These are phyloP conservation scores for Lasius fuliginosus DNA, from an alignment of 2,888 invertebrate genomes.

Conservation along the genomic window DNA sequence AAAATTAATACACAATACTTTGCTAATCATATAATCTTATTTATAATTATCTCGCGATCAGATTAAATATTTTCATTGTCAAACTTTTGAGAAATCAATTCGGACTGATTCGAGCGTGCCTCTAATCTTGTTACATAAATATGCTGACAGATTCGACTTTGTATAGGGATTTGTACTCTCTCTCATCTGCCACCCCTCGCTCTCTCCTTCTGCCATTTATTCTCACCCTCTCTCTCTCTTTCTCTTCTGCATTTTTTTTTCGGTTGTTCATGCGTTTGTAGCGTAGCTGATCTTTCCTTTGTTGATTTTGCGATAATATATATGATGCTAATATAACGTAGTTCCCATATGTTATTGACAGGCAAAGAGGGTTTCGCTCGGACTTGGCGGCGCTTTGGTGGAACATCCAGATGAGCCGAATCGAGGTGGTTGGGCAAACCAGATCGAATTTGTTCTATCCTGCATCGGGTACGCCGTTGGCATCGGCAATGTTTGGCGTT, in stretches of 20 bases:
- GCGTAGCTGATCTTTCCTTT: conserved; percentile 36
- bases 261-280: background rate
- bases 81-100: conserved; percentile 67
- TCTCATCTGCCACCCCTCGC: too few relatives aligned
- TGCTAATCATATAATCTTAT: background rate
- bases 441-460: conserved; percentile 92
- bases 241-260: background rate
- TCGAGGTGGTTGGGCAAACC: conserved; percentile 89
- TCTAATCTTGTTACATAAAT: conserved; percentile 70
- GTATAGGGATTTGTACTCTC: background rate
- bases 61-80: conserved; percentile 62
- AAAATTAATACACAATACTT: background rate
- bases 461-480: conserved; percentile 93
- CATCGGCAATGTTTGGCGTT: conserved; percentile 93
- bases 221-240: background rate
- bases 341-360: conserved; percentile 74
- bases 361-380: conserved; percentile 80
- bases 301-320: conserved; percentile 63
- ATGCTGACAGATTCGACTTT: conserved; percentile 34
- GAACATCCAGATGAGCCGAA: conserved; percentile 78
- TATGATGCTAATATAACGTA: conserved; percentile 72
- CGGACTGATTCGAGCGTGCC: conserved; percentile 52
- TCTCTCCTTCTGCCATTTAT: too few relatives aligned
- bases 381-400: conserved; percentile 79
- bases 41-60: conserved; percentile 17